These are phyloP conservation scores for Xanthia icteritia DNA, from an alignment of 2,888 invertebrate genomes.

Conservation along the genomic window DNA sequence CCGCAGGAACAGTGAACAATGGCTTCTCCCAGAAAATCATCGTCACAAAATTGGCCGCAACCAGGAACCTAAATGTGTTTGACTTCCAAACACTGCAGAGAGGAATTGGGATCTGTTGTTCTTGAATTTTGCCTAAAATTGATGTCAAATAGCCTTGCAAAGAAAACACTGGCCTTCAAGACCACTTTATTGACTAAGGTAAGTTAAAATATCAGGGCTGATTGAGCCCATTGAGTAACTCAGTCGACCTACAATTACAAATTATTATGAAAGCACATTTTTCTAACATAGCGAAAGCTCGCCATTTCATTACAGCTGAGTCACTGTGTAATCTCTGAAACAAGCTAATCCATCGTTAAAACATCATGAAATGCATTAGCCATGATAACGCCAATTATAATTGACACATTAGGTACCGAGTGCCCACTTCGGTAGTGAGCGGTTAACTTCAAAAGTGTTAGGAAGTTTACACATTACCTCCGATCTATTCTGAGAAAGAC, in stretches of 20 bases:
- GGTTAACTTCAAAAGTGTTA: slow-evolving; percentile 72
- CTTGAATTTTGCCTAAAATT: neutral
- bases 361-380: slow-evolving; percentile 71
- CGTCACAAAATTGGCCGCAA: neutral
- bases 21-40: neutral
- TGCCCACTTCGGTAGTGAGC: slow-evolving; percentile 77
- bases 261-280: slow-evolving; percentile 1
- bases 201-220: neutral
- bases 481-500: neutral
- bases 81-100: neutral
- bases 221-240: neutral
- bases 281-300: slow-evolving; percentile 38
- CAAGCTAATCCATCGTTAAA: slow-evolving; percentile 66
- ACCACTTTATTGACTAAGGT: no score
- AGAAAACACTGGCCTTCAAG: neutral
- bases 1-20: neutral
- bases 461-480: slow-evolving; percentile 55
- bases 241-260: neutral
- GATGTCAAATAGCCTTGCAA: neutral
- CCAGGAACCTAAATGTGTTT: neutral
- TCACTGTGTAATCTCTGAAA: slow-evolving; percentile 65
- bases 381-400: slow-evolving; percentile 70
- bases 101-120: neutral
- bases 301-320: slow-evolving; percentile 34
- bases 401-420: slow-evolving; percentile 73